Percentiles rank a stretch among this genome's conserved stretches.
Conservation (phyloP, 2,888 invertebrate genomes). For the Oligia strigilis region DNA sequence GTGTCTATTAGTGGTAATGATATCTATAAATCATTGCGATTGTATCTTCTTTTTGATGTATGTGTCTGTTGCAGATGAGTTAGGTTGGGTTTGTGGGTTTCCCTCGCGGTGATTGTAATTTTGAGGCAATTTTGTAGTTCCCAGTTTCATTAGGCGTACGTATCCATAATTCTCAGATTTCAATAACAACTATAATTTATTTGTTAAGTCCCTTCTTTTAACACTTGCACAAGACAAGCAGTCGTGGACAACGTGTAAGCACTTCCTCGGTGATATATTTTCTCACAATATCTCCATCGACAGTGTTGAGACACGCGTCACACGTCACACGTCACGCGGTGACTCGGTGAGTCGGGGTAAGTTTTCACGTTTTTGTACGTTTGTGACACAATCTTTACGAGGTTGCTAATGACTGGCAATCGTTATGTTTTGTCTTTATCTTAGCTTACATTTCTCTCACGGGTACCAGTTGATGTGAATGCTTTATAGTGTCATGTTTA, state of each 20-base stretch:
- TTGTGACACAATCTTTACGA: slow-evolving; percentile 41
- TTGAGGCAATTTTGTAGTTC: background rate
- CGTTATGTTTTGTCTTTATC: slow-evolving; percentile 30
- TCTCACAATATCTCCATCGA: slow-evolving; percentile 47
- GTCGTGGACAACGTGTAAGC: background rate
- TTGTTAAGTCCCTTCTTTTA: slow-evolving; percentile 1
- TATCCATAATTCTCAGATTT: background rate
- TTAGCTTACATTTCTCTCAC: slow-evolving; percentile 46
- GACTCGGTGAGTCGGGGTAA: slow-evolving; percentile 9
- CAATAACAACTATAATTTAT: background rate
- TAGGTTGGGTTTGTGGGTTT: slow-evolving; percentile 9
- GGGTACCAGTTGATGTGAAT: slow-evolving; percentile 3
- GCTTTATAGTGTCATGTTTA: slow-evolving; percentile 22
- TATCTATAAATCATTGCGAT: slow-evolving; percentile 50
- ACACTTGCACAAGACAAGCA: slow-evolving; percentile 23
- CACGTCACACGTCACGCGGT: background rate
- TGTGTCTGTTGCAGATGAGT: background rate
- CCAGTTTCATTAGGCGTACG: background rate
- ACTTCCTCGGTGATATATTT: slow-evolving; percentile 21
- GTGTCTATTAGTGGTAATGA: slow-evolving; percentile 46
- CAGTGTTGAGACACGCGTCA: slow-evolving; percentile 11
- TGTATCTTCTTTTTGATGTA: slow-evolving; percentile 39
- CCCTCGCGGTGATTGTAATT: background rate
- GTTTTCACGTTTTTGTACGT: slow-evolving; percentile 53
- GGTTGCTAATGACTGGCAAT: slow-evolving; percentile 31